Evolutionary conservation across 2,888 invertebrate species (phyloP), one percentile per base, ranked within the genome.

Genomic region (Labia minor): DNA sequence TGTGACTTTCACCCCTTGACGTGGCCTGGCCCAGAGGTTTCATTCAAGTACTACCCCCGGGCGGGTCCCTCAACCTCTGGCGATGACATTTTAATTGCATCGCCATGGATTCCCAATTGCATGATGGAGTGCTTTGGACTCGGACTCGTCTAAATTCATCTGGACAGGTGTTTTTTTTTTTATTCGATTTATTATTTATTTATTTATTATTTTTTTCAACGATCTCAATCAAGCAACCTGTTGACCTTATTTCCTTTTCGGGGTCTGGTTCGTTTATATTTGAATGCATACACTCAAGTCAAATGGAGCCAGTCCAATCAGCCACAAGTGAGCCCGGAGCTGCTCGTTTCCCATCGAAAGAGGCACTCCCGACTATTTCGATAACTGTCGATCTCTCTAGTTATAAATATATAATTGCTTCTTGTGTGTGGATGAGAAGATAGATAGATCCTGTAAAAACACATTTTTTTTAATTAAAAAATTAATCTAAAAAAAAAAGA

Each of bases 141-240:
- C n/a, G 26, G 26, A 26, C 26, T 26, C 26, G 4, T 3, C 16
- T 49, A 49, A 14, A n/a, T 49, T n/a, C n/a, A n/a, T n/a, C n/a
- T n/a, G 3, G n/a, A 16, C 49, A 49, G 14, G 49, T 49, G 49
- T 2, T 10, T 49, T 49, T 49, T 49, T 49, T 49, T 49, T 49
- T 33, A 8, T 49, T 49, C 14, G 49, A 49, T 3, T n/a, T n/a
- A n/a, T n/a, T n/a, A n/a, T n/a, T n/a, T n/a, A n/a, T n/a, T n/a
- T n/a, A n/a, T n/a, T n/a, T n/a, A n/a, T n/a, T n/a, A n/a, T n/a
- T n/a, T n/a, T n/a, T n/a, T 3, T 11, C 14, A 11, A 2, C 14
- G 49, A 49, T 16, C 49, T 49, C 49, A 49, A 49, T 49, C 49
- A 49, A 49, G 49, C 49, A n/a, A 49, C 49, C 49, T 49, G 49